Conservation (phyloP, 2,113 vertebrate genomes). For the Notiomystis cincta region DNA sequence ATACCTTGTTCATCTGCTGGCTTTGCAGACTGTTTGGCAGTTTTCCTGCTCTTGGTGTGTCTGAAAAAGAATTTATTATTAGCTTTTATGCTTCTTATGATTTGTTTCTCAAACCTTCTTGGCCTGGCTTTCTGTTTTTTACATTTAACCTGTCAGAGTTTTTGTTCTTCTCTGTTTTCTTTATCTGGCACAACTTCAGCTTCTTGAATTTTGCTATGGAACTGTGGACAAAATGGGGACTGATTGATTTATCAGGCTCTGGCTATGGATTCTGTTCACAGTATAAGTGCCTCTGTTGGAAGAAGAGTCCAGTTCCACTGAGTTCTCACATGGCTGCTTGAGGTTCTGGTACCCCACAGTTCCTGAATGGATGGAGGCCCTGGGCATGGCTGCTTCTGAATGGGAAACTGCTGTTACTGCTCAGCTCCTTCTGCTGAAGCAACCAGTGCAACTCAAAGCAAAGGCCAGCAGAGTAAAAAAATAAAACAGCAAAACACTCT, state of each 20-base stretch:
- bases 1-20: slow-evolving; percentile 20
- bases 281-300: neutral
- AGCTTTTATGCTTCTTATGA: neutral
- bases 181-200: neutral
- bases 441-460: neutral
- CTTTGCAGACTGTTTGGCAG: slow-evolving; percentile 26
- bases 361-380: neutral
- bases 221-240: neutral
- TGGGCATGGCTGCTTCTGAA: neutral
- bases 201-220: neutral
- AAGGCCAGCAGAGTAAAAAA: neutral
- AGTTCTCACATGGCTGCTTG: neutral
- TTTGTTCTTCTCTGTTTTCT: neutral
- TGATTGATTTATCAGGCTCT: neutral
- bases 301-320: neutral
- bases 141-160: slow-evolving; percentile 20
- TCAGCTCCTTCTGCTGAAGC: neutral
- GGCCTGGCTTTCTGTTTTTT: slow-evolving; percentile 20
- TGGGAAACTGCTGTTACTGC: rapidly evolving
- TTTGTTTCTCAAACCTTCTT: slow-evolving; percentile 38
- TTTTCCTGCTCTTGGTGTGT: slow-evolving; percentile 10
- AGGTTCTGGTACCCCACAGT: neutral
- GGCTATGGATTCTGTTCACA: neutral
- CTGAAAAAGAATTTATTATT: slow-evolving; percentile 43
- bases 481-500: neutral